Evolutionary conservation across 2,113 vertebrate species (phyloP), one percentile per base, ranked within the genome.

Genomic region (Plecotus auritus): DNA sequence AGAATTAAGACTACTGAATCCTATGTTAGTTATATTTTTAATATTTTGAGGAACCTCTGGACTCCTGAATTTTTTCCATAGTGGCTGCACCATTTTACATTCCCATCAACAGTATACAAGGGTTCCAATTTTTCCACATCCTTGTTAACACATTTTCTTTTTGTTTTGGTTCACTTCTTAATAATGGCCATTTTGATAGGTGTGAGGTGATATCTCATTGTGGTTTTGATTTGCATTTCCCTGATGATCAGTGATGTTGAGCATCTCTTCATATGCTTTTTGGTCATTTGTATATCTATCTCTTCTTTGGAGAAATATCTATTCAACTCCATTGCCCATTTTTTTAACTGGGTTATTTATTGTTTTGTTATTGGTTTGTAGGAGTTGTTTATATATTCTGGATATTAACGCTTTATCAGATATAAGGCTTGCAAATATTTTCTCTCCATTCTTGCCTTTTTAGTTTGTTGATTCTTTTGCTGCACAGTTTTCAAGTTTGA

Each of bases 161-260:
- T 18, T 73, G 22, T 32, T 78, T 89, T 45, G 12, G 30, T 76
- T 47, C 73, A 61, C 45, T 73, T 87, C 49, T 51, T 26, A 49
- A 69, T 88, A 86, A 47, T 32, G 32, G 30, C 10, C 67, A 77
- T 76, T n/a, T 35, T 95, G 69, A 88, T 1, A 2, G 13, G 72
- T 37, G 23, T 80, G 40, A 88, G 6, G n/a, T 45, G 42, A 78
- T 47, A 74, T 14, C 26, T 91, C 59, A 37, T 40, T 91, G 47
- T 80, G 45, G 26, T 85, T 93, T 91, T 59, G 30, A 82, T 67
- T 86, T 77, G 6, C 69, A 89, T 86, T 95, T 97, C 49, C 59
- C 73, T 86, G 72, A 37, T 56, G 42, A 82, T 61, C 85, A 83
- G 14, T 67, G 17, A 83, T 64, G 35, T 42, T 72, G 37, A 56